Conservation (phyloP, 35 echinoderm and acorn worm species). For the Chiridota heheva region DNA sequence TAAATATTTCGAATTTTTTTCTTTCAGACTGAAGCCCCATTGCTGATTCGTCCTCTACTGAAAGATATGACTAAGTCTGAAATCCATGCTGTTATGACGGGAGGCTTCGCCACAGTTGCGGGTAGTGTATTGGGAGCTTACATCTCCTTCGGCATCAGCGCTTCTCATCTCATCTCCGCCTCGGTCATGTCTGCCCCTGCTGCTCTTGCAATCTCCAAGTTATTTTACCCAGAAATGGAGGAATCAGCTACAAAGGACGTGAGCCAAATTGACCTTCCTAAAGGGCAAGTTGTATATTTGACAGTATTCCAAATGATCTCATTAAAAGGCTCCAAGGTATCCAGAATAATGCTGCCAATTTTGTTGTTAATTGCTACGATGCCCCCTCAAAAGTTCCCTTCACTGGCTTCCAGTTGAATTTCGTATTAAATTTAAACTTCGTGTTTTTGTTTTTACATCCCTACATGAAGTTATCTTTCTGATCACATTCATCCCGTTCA, state of each 20-base stretch:
- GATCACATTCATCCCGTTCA: no score
- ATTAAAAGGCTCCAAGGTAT: no score
- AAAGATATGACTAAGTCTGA: constrained; percentile 69
- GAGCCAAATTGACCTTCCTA: constrained; percentile 33
- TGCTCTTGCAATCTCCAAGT: constrained; percentile 62
- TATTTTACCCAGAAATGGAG: constrained; percentile 65
- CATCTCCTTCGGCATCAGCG: constrained; percentile 53
- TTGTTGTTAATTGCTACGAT: not conserved
- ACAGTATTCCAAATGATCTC: not conserved
- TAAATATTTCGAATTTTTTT: no score
- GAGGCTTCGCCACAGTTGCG: constrained; percentile 60
- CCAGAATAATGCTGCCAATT: no score
- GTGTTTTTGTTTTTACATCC: no score
- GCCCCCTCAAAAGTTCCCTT: no score
- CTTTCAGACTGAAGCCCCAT: constrained; percentile 53
- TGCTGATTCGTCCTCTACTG: constrained; percentile 49
- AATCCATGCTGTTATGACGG: constrained; percentile 66
- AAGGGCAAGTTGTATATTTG: constrained; percentile 26
- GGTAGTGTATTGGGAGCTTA: constrained; percentile 59
- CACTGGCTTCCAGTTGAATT: no score
- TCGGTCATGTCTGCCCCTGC: constrained; percentile 73
- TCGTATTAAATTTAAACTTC: no score
- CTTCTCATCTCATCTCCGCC: constrained; percentile 60
- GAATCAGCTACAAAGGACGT: constrained; percentile 27
- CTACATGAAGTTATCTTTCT: no score